Base-by-base conservation (phyloP, 2,797 vertebrate genomes). In the Allobates femoralis region DNA sequence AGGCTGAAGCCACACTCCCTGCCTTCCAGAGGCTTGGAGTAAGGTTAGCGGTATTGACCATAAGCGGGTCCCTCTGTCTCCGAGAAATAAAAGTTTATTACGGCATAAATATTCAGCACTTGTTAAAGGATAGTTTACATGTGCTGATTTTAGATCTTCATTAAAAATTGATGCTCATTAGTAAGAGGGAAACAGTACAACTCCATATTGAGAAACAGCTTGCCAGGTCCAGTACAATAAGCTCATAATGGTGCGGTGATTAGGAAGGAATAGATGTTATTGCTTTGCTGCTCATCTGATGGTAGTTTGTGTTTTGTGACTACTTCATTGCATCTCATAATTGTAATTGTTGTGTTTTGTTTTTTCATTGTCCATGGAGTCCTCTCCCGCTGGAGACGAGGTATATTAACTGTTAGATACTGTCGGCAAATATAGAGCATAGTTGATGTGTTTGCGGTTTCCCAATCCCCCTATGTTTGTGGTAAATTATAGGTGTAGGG, bases 311-410 rank as follows among this genome's bases (percentile, higher is more conserved):
- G 8, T 53, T 41, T 14, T 53, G 15, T 53, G 46, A 11, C 26
- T 76, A 21, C 5, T 37, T 37, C 1, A 3, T 19, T 73, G 12
- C 34, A 74, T 50, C 23, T n/a, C 18, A 5, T 74, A 23, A 26
- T 74, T 74, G 41, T 77, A 55, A 55, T 77, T 7, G 34, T 77
- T 77, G 26, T 77, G 28, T 56, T 77, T 46, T 77, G 75, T 77
- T 56, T 77, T 77, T 46, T 30, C 76, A n/a, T 79, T 41, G 30
- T 79, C 30, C 55, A 21, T 79, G 55, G 53, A 79, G 53, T 18
- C 32, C 30, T 79, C 51, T 55, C 30, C 5, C 7, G 32, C 19
- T 15, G 30, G 18, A 37, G 55, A 79, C 15, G 55, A 79, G 76
- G 53, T 79, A 60, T 26, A 79, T 46, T 74, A 4, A 14, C 12